Evolutionary conservation across 2,797 vertebrate species (phyloP), one percentile per base, ranked within the genome.

Genomic region (Hypotaenidia philippensis): DNA sequence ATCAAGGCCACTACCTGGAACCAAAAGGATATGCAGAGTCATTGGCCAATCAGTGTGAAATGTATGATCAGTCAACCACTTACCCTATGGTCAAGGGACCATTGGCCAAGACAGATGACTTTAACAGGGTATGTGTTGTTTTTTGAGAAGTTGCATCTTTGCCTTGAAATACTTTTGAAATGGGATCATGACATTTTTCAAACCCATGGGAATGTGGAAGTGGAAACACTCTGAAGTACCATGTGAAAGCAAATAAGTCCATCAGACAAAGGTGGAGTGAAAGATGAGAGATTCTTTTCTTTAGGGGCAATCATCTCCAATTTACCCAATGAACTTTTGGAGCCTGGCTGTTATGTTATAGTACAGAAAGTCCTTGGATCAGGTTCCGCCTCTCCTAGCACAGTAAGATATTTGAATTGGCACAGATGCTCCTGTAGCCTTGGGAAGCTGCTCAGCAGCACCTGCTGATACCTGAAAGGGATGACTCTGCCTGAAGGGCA

Each of bases 391-490:
- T 27, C 64, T 34, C 13, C 56, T 81, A 59, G 72, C 29, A 10
- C 29, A 60, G 52, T 3, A 32, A 57, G 63, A 45, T 49, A 68
- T 55, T 94, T 70, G 50, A 50, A 59, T 57, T 55, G 52, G 83
- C 84, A 91, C 52, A 18, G 3, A 10, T 0, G 3, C 2, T 38
- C 47, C 74, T 32, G 9, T 29, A 38, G 3, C 79, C 63, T 89
- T 91, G 71, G 52, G 72, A 90, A 87, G 72, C 83, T 26, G 13
- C 40, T 86, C 89, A 79, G 77, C 68, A 94, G 70, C 87, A 92
- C 75, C 78, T 91, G 90, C 64, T 10, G 25, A 69, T 61, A 65
- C 25, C 65, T 16, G 5, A 41, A 94, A 84, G 70, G 44, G 76
- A 63, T 31, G 52, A 36, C 41, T 34, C 61, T 63, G 91, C 87